A percentile compares a stretch with the other conserved stretches of the same genome.
These are phyloP conservation scores for Fregata magnificens DNA, from an alignment of 2,113 vertebrate genomes.

Conservation along the genomic window DNA sequence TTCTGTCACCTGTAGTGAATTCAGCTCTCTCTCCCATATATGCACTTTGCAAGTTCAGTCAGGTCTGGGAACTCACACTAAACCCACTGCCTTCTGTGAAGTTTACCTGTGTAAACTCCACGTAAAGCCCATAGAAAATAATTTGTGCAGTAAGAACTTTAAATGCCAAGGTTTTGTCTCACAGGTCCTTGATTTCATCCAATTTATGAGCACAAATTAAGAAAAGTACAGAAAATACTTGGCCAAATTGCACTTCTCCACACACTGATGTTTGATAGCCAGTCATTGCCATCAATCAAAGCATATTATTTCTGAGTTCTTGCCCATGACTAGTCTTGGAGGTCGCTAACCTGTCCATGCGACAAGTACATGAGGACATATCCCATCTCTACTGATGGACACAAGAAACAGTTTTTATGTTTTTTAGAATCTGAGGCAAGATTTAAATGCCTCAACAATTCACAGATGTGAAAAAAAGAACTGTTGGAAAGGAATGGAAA, in stretches of 20 bases:
- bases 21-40: neutral
- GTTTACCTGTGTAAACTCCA: neutral
- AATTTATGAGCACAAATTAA: neutral
- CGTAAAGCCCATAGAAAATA: neutral
- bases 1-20: neutral
- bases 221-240: neutral
- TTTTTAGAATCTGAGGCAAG: neutral
- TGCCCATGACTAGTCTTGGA: neutral
- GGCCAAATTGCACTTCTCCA: neutral
- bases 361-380: neutral
- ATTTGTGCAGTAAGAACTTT: neutral
- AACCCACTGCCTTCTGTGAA: neutral
- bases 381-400: neutral
- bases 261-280: neutral
- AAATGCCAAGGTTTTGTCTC: neutral
- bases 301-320: neutral
- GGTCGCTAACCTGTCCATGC: rapidly evolving
- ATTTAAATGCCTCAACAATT: neutral
- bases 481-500: neutral
- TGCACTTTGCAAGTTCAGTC: neutral
- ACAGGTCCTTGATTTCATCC: neutral
- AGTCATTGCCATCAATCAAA: neutral
- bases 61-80: neutral
- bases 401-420: neutral
- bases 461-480: neutral